Conservation (phyloP, 2,797 vertebrate genomes). For the Petrocephalus sullivani region DNA sequence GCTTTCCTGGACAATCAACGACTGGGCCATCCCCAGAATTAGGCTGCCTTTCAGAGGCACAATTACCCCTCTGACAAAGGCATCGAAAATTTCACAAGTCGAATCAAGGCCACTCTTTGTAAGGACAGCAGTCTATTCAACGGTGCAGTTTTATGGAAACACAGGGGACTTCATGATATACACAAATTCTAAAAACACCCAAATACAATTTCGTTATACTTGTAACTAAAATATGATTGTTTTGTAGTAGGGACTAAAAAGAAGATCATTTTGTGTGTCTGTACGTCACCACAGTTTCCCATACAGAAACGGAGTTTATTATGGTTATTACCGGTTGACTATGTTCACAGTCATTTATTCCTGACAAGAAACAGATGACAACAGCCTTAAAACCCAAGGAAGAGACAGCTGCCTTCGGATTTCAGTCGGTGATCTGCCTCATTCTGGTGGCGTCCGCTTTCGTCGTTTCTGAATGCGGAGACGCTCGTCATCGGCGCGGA, state of each 20-base stretch:
- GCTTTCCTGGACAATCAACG: slow-evolving; percentile 13
- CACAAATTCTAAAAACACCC: slow-evolving; percentile 5
- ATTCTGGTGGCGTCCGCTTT: neutral
- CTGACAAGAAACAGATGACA: neutral
- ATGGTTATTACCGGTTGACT: neutral
- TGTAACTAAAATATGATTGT: neutral
- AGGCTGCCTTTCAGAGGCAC: neutral
- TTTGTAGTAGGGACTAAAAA: neutral
- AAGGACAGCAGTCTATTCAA: neutral
- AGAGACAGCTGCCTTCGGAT: neutral
- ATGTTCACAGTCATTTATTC: neutral
- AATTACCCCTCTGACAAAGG: slow-evolving; percentile 9
- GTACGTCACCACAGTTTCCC: neutral
- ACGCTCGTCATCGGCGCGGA: neutral
- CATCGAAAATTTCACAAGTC: neutral
- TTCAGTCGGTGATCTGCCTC: neutral
- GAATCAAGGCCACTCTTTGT: slow-evolving; percentile 8
- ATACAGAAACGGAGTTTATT: neutral
- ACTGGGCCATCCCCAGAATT: slow-evolving; percentile 11
- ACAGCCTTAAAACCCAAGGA: neutral
- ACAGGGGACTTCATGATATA: neutral
- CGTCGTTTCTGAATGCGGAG: neutral
- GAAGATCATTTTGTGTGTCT: neutral
- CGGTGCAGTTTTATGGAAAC: neutral
- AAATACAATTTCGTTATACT: slow-evolving; percentile 5